Evolutionary conservation across 2,113 vertebrate genomes (phyloP).

Genomic region (Pavo muticus): DNA sequence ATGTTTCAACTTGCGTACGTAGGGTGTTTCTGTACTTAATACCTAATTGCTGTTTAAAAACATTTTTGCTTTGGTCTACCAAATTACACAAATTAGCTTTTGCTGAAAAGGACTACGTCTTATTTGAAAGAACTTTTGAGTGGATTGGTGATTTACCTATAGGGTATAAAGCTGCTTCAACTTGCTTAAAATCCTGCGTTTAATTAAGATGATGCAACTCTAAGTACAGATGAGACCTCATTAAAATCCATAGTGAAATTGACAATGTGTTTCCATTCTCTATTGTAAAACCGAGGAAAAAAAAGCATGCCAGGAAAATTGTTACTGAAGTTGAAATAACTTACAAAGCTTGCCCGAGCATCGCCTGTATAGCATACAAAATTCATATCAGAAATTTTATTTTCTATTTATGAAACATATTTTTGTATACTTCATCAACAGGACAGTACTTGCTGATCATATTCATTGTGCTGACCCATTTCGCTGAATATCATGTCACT

Average conservation of each 20-base stretch:
- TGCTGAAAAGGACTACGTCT: background rate
- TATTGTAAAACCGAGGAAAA: background rate
- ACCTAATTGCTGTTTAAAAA: background rate
- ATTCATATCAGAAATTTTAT: background rate
- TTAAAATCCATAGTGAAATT: background rate
- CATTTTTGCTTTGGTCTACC: background rate
- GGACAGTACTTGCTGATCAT: background rate
- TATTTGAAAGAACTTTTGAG: background rate
- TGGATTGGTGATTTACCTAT: background rate
- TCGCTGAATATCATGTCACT: background rate
- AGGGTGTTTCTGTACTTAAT: background rate
- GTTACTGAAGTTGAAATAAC: background rate
- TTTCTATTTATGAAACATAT: background rate
- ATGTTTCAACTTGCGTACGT: background rate
- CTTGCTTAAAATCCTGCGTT: background rate
- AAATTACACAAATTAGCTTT: background rate
- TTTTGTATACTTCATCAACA: background rate
- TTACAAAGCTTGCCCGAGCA: background rate
- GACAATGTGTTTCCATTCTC: background rate
- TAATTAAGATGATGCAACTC: background rate
- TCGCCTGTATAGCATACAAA: background rate
- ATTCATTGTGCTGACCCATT: background rate
- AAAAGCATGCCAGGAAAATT: background rate
- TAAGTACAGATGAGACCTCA: accelerated
- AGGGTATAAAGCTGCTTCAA: background rate